phyloP scores from a whole-genome alignment of 2,113 vertebrate genomes.

The Marmota flaviventris region DNA sequence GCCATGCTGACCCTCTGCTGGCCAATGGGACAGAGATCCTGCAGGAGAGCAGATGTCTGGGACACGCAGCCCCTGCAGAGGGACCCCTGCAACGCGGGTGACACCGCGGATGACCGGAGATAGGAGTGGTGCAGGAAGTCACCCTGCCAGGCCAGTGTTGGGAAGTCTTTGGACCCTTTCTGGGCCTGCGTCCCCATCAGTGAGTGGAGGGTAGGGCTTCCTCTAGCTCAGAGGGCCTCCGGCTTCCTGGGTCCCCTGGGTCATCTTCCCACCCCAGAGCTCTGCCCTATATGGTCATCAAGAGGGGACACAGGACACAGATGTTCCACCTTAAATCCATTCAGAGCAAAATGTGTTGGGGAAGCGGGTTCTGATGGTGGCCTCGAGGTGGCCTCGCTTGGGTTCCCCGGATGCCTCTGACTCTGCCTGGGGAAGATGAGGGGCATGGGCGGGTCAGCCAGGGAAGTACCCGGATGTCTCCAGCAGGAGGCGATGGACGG shows the following conservation, averaged over 20 bases:
- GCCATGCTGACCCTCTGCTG: not conserved
- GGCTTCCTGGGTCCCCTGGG: too few relatives aligned
- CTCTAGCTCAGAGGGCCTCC: not conserved
- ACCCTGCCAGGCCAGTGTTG: not conserved
- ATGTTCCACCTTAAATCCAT: not conserved
- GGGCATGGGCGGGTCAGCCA: accelerated
- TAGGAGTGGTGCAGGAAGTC: accelerated
- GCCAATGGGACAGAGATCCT: not conserved
- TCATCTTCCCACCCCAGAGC: accelerated
- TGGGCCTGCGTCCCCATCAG: not conserved
- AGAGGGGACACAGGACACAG: not conserved
- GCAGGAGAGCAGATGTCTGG: not conserved
- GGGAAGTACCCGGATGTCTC: not conserved
- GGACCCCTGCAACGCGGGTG: not conserved
- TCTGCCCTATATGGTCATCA: not conserved
- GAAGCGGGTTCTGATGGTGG: too few relatives aligned
- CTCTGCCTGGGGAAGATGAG: not conserved
- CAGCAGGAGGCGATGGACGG: not conserved
- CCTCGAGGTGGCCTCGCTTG: not conserved
- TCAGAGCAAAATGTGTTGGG: not conserved
- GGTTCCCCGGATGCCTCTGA: not conserved
- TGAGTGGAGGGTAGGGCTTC: not conserved
- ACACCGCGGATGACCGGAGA: not conserved
- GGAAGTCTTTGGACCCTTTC: not conserved
- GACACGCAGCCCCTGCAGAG: not conserved